Conservation (phyloP, 1,140 invertebrate species). For the Leguminivora glycinivorella region DNA sequence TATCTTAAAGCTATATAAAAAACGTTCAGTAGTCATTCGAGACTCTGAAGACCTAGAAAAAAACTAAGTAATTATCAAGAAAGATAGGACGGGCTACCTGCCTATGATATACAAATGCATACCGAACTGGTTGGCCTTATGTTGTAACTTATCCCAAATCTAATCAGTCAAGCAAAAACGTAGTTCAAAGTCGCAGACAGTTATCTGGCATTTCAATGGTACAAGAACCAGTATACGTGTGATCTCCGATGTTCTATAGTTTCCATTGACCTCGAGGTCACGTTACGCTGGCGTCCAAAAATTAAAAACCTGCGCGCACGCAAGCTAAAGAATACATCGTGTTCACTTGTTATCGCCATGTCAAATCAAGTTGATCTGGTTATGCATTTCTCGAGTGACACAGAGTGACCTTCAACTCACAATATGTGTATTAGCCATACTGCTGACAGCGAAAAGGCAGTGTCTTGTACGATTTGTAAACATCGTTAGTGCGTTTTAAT, state of each 20-base stretch:
- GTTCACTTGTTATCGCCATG: slow-evolving; percentile 12
- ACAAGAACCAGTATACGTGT: background rate
- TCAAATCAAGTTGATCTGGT: slow-evolving; percentile 20
- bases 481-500: slow-evolving; percentile 3
- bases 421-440: slow-evolving; percentile 42
- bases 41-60: background rate
- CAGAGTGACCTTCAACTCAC: slow-evolving; percentile 46
- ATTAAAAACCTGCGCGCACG: background rate
- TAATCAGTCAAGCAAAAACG: background rate
- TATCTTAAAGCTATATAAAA: no score
- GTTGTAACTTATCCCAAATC: background rate
- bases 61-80: background rate
- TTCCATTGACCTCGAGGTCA: background rate
- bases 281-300: background rate
- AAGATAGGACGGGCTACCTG: background rate
- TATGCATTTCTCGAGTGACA: slow-evolving; percentile 20
- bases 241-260: background rate
- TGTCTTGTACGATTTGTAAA: background rate
- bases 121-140: background rate
- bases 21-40: background rate
- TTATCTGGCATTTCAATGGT: background rate
- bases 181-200: background rate
- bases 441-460: background rate
- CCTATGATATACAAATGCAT: background rate
- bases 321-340: background rate